Conservation (phyloP, 2,888 invertebrate species). For the Cataglyphis rosenhaueri region DNA sequence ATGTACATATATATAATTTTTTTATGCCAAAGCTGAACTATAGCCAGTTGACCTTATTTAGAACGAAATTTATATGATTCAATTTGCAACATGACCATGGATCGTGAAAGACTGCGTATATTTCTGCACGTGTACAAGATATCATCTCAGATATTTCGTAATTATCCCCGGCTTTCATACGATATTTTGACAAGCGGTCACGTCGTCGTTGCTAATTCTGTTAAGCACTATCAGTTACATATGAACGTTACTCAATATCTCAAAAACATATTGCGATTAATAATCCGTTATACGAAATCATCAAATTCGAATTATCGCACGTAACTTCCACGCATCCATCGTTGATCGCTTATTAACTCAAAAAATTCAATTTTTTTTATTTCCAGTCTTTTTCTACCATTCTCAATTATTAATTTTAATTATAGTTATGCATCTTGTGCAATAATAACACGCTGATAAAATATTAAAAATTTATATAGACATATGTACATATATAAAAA, state of each 20-base stretch:
- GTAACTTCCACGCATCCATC: not conserved
- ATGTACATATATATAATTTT: not conserved
- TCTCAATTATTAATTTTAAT: not conserved
- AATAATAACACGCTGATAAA: not conserved
- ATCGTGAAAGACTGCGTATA: slow-evolving; percentile 5
- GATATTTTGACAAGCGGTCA: slow-evolving; percentile 41
- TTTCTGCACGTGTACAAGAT: slow-evolving; percentile 50
- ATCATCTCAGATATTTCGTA: slow-evolving; percentile 13
- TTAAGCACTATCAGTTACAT: slow-evolving; percentile 42
- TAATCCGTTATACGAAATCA: not conserved
- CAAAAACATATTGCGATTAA: not conserved
- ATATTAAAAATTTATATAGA: not conserved
- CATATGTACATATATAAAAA: not conserved
- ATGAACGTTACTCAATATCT: slow-evolving; percentile 17
- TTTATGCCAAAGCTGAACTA: not conserved
- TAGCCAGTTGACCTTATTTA: not conserved
- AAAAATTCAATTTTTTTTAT: not conserved
- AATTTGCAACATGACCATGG: slow-evolving; percentile 6
- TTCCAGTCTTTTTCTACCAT: not conserved
- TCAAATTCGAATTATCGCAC: slow-evolving; percentile 7
- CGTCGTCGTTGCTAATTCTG: slow-evolving; percentile 14
- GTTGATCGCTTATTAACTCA: not conserved
- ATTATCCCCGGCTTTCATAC: slow-evolving; percentile 19
- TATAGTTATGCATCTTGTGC: not conserved
- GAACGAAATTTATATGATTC: slow-evolving; percentile 14